phyloP scores from a whole-genome alignment of 2,113 vertebrate genomes.

The Taurulus bubalis region DNA sequence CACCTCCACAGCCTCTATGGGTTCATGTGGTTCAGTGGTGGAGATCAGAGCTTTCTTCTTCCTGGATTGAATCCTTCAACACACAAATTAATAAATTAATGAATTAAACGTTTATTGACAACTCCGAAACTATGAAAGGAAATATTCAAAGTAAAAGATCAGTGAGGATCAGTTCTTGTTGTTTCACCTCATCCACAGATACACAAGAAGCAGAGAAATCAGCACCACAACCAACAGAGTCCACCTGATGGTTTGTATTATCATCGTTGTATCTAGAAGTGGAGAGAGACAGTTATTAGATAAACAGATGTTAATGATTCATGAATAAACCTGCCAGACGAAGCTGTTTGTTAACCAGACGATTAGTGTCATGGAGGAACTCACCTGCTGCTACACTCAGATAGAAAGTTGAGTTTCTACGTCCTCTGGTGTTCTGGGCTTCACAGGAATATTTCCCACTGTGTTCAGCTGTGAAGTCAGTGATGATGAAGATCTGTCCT shows the following conservation, averaged over 20 bases:
- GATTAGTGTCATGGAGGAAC: neutral
- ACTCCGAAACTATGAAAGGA: neutral
- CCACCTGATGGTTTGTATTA: neutral
- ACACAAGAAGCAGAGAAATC: neutral
- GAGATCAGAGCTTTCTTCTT: conserved; percentile 15
- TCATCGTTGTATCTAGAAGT: neutral
- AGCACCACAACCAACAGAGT: neutral
- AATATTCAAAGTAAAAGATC: neutral
- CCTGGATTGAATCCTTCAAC: neutral
- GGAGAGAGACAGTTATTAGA: neutral
- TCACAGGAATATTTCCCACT: conserved; percentile 35
- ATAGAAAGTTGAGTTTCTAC: neutral
- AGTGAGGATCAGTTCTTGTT: neutral
- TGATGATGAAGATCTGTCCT: neutral
- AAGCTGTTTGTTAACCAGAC: neutral
- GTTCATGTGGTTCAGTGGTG: neutral
- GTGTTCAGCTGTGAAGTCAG: neutral
- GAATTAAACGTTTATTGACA: neutral
- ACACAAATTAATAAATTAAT: neutral
- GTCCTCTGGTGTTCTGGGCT: conserved; percentile 8
- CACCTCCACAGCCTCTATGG: neutral
- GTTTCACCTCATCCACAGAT: conserved; percentile 10
- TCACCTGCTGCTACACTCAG: neutral
- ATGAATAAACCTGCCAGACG: too few species aligned
- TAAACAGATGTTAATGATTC: too few species aligned